These are phyloP conservation scores for Scolopax mira DNA, from an alignment of 2,113 vertebrate species.

Conservation along the genomic window DNA sequence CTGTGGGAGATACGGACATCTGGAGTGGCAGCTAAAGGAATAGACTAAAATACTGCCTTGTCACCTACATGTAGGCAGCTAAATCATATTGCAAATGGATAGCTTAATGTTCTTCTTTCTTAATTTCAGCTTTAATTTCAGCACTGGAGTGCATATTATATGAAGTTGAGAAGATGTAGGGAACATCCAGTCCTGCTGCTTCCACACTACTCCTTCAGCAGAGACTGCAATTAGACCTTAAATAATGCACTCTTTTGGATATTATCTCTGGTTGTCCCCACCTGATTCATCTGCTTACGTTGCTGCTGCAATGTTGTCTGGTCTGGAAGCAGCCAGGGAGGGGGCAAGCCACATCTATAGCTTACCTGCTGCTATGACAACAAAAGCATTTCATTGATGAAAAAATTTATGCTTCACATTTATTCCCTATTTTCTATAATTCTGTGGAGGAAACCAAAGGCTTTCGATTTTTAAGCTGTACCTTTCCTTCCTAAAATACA, in stretches of 20 bases:
- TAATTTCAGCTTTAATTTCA: background rate
- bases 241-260: background rate
- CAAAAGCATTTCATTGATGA: background rate
- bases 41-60: background rate
- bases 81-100: background rate
- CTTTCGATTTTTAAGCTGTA: background rate
- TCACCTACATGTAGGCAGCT: background rate
- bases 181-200: background rate
- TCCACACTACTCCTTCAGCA: background rate
- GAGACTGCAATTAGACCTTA: background rate
- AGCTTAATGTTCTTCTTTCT: background rate
- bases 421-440: background rate
- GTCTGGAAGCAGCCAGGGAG: constrained; percentile 14
- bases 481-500: background rate
- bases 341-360: background rate
- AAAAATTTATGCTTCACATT: background rate
- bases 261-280: background rate
- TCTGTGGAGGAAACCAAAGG: background rate
- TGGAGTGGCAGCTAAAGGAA: background rate
- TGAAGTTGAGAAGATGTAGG: background rate
- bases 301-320: background rate
- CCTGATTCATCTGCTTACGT: constrained; percentile 13
- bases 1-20: accelerated
- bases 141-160: background rate
- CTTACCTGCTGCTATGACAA: constrained; percentile 9